phyloP scores from a whole-genome alignment of 2,797 vertebrate genomes.

The Gymnoscopelus microlampas region DNA sequence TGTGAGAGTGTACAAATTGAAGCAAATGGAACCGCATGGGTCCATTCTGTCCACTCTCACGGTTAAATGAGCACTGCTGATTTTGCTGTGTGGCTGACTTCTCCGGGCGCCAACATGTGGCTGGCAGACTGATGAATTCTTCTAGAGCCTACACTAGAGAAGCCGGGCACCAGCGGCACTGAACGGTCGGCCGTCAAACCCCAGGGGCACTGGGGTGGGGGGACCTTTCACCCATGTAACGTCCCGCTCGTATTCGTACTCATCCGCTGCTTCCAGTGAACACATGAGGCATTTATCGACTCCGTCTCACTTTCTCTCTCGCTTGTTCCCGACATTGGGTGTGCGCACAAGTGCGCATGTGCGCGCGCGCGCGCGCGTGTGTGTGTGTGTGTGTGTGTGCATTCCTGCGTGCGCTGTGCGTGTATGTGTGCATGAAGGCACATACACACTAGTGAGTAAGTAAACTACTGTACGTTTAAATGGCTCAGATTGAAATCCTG shows the following conservation, averaged over 20 bases:
- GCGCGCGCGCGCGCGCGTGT: constrained; percentile 4
- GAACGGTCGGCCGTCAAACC: background rate
- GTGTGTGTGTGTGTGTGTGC: background rate
- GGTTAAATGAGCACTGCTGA: constrained; percentile 47
- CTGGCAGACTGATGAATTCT: constrained; percentile 63
- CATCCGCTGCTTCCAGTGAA: constrained; percentile 67
- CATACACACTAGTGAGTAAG: background rate
- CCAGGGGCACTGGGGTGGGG: background rate
- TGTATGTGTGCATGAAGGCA: background rate
- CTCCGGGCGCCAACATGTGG: constrained; percentile 60
- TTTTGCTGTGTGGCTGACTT: constrained; percentile 35
- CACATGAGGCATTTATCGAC: constrained; percentile 74
- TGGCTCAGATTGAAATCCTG: too few relatives aligned
- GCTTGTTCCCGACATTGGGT: background rate
- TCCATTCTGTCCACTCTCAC: background rate
- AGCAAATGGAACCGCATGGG: too few relatives aligned
- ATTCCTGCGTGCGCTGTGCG: background rate
- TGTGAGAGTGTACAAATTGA: too few relatives aligned
- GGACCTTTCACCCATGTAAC: background rate
- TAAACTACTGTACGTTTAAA: background rate
- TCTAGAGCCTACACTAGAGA: constrained; percentile 5
- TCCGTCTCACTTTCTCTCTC: constrained; percentile 15
- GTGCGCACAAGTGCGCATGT: background rate
- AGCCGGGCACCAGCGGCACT: background rate
- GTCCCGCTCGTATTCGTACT: constrained; percentile 68